phyloP scores from a whole-genome alignment of 2,113 vertebrate species.

The Notarius quadriscutis region DNA sequence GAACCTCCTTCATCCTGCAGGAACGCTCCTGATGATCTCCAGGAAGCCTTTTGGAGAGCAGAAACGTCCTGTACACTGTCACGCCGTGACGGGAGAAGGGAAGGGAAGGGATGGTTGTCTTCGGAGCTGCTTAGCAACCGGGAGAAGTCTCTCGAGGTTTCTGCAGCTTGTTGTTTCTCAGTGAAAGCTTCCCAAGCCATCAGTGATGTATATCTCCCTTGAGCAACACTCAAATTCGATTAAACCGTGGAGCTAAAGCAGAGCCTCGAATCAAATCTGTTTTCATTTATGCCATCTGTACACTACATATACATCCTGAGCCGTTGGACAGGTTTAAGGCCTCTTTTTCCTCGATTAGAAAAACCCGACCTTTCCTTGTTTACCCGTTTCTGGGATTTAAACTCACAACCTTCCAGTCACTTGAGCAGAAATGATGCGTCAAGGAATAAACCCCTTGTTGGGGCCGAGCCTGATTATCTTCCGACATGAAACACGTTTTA shows the following conservation, averaged over 20 bases:
- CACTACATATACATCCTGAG: not conserved
- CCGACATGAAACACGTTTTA: not conserved
- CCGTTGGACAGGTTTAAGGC: not conserved
- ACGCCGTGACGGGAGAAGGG: not conserved
- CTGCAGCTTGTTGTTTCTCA: conserved; percentile 1
- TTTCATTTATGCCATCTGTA: not conserved
- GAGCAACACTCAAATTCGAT: not conserved
- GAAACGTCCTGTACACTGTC: not conserved
- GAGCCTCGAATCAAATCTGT: not conserved
- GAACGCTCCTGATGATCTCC: not conserved
- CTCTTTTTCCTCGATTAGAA: not conserved
- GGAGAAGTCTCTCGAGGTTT: conserved; percentile 11
- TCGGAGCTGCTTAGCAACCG: conserved; percentile 38
- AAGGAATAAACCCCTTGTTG: not conserved
- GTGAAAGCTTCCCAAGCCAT: not conserved
- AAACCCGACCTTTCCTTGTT: not conserved
- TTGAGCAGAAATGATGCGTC: too few relatives aligned
- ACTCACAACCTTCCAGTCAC: too few relatives aligned
- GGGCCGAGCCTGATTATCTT: too few relatives aligned
- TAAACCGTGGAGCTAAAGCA: not conserved
- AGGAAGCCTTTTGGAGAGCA: not conserved
- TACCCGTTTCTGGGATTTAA: too few relatives aligned
- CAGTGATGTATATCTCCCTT: not conserved
- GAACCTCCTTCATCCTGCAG: not conserved
- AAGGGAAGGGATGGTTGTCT: not conserved